Evolutionary conservation across 2,797 vertebrate genomes (phyloP).

Genomic region (Scarus forsteni): DNA sequence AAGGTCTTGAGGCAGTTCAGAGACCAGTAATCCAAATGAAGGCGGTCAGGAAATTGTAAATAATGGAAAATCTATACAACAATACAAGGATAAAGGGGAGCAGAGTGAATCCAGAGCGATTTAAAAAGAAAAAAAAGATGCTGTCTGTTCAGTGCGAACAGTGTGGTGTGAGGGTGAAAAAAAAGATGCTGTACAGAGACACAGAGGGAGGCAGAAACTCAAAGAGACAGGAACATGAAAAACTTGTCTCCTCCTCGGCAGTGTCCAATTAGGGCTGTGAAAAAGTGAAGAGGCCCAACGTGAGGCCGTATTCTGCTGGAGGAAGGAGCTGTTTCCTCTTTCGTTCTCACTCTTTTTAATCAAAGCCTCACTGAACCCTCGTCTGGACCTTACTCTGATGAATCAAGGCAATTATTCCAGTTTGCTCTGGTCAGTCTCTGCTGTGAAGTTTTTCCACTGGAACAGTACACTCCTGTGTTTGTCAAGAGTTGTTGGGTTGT

Average conservation of each 20-base stretch:
- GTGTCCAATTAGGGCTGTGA: slow-evolving; percentile 78
- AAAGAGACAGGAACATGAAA: slow-evolving; percentile 65
- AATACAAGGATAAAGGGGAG: not conserved
- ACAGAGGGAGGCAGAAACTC: slow-evolving; percentile 43
- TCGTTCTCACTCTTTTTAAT: slow-evolving; percentile 49
- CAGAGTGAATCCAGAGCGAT: slow-evolving; percentile 12
- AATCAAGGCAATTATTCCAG: slow-evolving; percentile 42
- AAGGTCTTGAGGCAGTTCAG: not conserved
- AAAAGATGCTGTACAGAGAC: slow-evolving; percentile 27
- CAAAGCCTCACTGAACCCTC: slow-evolving; percentile 35
- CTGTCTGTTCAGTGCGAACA: slow-evolving; percentile 29
- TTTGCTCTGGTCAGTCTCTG: slow-evolving; percentile 49
- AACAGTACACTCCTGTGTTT: slow-evolving; percentile 32
- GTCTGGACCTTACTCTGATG: slow-evolving; percentile 25
- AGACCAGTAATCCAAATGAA: slow-evolving; percentile 5
- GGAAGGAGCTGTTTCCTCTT: slow-evolving; percentile 27
- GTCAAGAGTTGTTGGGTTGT: slow-evolving; percentile 10
- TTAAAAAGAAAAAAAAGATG: slow-evolving; percentile 2
- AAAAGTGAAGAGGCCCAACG: slow-evolving; percentile 56
- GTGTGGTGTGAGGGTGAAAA: slow-evolving; percentile 25
- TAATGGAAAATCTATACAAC: not conserved
- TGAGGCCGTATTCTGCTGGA: slow-evolving; percentile 53
- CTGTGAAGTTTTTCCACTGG: slow-evolving; percentile 16
- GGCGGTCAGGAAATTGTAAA: not conserved
- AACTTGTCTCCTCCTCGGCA: slow-evolving; percentile 63